A percentile compares a stretch with the other conserved stretches of the same genome.
Conservation (phyloP, 2,797 vertebrate genomes). For the Chanos chanos region DNA sequence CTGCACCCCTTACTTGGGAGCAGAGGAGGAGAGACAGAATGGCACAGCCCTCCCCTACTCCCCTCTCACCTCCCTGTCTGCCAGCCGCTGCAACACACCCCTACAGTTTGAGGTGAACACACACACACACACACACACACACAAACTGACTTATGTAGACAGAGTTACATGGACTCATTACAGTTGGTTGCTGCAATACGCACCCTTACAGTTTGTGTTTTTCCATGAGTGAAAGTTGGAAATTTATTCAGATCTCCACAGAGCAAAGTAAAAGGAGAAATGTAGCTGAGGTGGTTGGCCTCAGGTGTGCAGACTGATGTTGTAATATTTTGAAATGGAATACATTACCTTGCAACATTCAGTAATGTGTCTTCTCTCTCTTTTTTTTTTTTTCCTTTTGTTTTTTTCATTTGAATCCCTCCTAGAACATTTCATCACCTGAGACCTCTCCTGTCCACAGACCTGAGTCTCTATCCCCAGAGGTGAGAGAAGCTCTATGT, state of each 20-base stretch:
- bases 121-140: not conserved
- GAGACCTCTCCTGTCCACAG: slow-evolving; percentile 89
- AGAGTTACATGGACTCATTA: not conserved
- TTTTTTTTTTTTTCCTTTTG: no score
- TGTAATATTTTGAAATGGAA: no score
- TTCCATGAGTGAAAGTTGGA: no score
- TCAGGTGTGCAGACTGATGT: no score
- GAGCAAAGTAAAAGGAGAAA: no score
- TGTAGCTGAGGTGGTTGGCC: no score
- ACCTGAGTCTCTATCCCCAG: slow-evolving; percentile 90
- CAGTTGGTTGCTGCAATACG: not conserved
- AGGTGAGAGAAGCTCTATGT: slow-evolving; percentile 67
- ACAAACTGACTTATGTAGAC: not conserved
- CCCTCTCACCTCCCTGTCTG: slow-evolving; percentile 84
- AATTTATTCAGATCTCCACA: no score
- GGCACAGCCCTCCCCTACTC: slow-evolving; percentile 82
- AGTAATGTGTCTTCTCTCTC: no score
- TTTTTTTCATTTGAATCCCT: no score
- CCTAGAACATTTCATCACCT: slow-evolving; percentile 97
- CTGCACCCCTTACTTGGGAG: slow-evolving; percentile 74
- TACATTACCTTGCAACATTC: no score
- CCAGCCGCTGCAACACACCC: slow-evolving; percentile 96
- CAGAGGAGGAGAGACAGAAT: slow-evolving; percentile 76
- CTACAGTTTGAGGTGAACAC: slow-evolving; percentile 91
- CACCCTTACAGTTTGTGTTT: slow-evolving; percentile 10